Evolutionary conservation across 2,888 invertebrate genomes (phyloP).

Genomic region (Liposcelis brunnea): DNA sequence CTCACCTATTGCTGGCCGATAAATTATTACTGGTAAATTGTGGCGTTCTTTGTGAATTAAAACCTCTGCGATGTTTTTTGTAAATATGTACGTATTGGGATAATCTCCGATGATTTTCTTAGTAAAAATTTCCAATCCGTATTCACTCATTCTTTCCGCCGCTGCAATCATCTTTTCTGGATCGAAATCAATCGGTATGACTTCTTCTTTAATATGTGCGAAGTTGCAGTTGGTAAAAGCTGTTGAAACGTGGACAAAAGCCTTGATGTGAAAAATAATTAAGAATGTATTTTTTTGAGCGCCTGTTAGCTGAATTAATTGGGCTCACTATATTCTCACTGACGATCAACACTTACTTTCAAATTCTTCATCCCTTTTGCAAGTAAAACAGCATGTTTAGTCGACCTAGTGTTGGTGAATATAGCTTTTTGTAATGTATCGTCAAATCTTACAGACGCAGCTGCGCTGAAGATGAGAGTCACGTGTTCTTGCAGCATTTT

Average conservation of each 20-base stretch:
- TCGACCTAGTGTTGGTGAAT: slow-evolving; percentile 12
- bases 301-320: background rate
- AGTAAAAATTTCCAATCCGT: slow-evolving; percentile 6
- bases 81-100: slow-evolving; percentile 39
- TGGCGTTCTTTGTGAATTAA: slow-evolving; percentile 27
- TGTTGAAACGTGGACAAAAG: slow-evolving; percentile 34
- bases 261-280: slow-evolving; percentile 13
- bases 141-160: background rate
- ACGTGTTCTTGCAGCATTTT: slow-evolving; percentile 17
- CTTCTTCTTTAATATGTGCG: slow-evolving; percentile 28
- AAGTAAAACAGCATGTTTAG: slow-evolving; percentile 13
- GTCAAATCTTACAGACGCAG: slow-evolving; percentile 35
- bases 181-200: slow-evolving; percentile 25
- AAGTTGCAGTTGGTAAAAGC: slow-evolving; percentile 37
- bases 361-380: no score
- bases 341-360: no score
- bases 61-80: slow-evolving; percentile 36
- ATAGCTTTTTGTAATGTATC: slow-evolving; percentile 26
- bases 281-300: no score
- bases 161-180: slow-evolving; percentile 14
- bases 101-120: slow-evolving; percentile 19
- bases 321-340: slow-evolving; percentile 6
- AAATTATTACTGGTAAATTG: slow-evolving; percentile 19
- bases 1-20: slow-evolving; percentile 33
- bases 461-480: slow-evolving; percentile 33